Evolutionary conservation across 2,888 invertebrate species (phyloP), one percentile per base, ranked within the genome.

Genomic region (Tortrix viridana): DNA sequence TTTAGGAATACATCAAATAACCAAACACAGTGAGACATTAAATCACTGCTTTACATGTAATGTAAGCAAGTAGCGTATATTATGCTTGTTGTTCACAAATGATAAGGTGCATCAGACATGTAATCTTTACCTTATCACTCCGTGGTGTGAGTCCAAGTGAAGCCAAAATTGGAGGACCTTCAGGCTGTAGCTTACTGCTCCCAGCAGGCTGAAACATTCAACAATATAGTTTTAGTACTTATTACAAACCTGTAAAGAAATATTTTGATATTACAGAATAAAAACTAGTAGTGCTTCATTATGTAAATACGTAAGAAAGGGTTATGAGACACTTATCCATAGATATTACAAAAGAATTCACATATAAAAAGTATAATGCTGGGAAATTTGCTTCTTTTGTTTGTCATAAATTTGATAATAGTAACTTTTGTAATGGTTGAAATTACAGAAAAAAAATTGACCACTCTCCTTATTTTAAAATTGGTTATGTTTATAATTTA

Each of bases 91-190:
- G 56, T 68, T 69, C 68, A 65, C 65, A 64, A 68, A 65, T 75
- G 79, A 82, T 80, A 80, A 82, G 74, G 65, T 57, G 67, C 55
- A 67, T 68, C 67, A 64, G 62, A 65, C 65, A 66, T 65, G 68
- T 77, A 80, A 85, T 86, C 77, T 80, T 79, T 88, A 92, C 92
- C 92, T 92, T 92, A 85, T 92, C 92, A 87, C 91, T 92, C 75
- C 89, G 84, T 56, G 92, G 92, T 73, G 92, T 92, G 71, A 92
- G 89, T 57, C 92, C 92, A 81, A 92, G 69, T 44, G 92, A 92
- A 67, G 92, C 89, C 85, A 92, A 82, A 72, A 92, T 92, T 50
- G 92, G 92, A 47, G 92, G 92, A 46, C 92, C 92, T 79, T 92
- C 92, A 14, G 89, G 88, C 69, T 90, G 92, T 20, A 88, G 56